Evolutionary conservation across 2,797 vertebrate species (phyloP).

Genomic region (Anguilla megastoma): DNA sequence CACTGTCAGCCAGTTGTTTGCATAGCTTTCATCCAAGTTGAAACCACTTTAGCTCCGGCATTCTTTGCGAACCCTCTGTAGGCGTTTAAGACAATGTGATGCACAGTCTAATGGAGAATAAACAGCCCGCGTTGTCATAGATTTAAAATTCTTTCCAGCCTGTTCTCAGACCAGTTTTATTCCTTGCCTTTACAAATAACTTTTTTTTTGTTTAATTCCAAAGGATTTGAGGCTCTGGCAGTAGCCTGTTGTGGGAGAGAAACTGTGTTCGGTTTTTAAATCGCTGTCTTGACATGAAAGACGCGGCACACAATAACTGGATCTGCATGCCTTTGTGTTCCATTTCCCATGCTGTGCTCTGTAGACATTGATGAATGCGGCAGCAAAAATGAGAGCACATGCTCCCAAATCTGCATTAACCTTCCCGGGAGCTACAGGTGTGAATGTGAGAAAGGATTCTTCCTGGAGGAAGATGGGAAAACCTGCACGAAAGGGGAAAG

Average conservation of each 20-base stretch:
- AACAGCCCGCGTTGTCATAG: background rate
- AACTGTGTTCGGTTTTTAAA: background rate
- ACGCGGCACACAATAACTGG: background rate
- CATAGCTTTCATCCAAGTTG: background rate
- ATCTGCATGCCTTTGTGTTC: background rate
- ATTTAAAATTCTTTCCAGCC: background rate
- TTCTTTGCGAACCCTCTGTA: background rate
- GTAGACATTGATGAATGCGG: slow-evolving; percentile 91
- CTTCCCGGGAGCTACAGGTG: slow-evolving; percentile 90
- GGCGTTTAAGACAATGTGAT: background rate
- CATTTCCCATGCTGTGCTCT: slow-evolving; percentile 14
- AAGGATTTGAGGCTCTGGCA: background rate
- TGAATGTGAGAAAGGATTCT: slow-evolving; percentile 83
- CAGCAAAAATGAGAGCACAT: slow-evolving; percentile 77
- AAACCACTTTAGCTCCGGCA: background rate
- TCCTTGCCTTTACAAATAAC: background rate
- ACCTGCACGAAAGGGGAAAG: slow-evolving; percentile 86
- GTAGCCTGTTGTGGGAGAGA: background rate
- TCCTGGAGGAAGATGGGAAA: slow-evolving; percentile 83
- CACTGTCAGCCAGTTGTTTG: slow-evolving; percentile 19
- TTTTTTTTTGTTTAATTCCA: background rate
- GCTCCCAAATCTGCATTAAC: slow-evolving; percentile 90
- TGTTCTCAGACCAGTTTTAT: slow-evolving; percentile 5
- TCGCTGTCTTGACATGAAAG: background rate
- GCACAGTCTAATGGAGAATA: background rate